Conservation (phyloP, 2,888 invertebrate species). For the Nymphalis polychloros region DNA sequence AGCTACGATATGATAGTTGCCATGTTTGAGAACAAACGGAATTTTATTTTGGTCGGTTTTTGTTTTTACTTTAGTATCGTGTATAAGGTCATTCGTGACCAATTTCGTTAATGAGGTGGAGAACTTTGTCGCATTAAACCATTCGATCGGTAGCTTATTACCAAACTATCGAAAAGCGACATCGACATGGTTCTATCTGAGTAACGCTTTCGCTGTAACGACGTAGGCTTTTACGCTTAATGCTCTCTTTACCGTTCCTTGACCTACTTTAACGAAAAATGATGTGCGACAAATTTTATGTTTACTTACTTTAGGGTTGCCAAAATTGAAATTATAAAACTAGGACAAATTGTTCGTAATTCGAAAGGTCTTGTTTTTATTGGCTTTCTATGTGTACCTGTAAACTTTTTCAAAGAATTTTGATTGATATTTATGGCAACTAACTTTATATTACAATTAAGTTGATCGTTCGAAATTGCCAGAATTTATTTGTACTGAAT, state of each 20-base stretch:
- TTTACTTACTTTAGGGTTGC: slow-evolving; percentile 11
- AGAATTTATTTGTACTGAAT: too few species aligned
- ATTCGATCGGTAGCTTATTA: background rate
- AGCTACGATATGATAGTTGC: too few species aligned
- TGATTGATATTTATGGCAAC: too few species aligned
- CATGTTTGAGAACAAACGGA: too few species aligned
- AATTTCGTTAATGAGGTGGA: background rate
- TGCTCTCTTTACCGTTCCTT: slow-evolving; percentile 26
- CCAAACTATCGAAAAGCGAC: slow-evolving; percentile 6
- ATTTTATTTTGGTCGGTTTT: too few species aligned
- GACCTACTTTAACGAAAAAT: slow-evolving; percentile 17
- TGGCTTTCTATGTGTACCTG: too few species aligned
- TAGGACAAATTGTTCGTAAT: too few species aligned
- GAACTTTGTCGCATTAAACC: background rate
- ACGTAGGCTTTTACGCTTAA: slow-evolving; percentile 21
- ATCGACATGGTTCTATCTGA: slow-evolving; percentile 4
- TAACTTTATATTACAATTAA: too few species aligned
- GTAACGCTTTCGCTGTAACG: slow-evolving; percentile 1
- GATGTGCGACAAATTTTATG: slow-evolving; percentile 22
- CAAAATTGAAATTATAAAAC: background rate
- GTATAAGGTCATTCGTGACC: background rate
- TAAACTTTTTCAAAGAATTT: too few species aligned
- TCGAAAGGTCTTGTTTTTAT: too few species aligned
- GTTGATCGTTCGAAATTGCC: too few species aligned
- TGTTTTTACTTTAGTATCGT: background rate